A percentile compares a stretch with the other conserved stretches of the same genome.
Evolutionary conservation across 2,888 invertebrate genomes (phyloP).

Genomic region (Boloria selene): DNA sequence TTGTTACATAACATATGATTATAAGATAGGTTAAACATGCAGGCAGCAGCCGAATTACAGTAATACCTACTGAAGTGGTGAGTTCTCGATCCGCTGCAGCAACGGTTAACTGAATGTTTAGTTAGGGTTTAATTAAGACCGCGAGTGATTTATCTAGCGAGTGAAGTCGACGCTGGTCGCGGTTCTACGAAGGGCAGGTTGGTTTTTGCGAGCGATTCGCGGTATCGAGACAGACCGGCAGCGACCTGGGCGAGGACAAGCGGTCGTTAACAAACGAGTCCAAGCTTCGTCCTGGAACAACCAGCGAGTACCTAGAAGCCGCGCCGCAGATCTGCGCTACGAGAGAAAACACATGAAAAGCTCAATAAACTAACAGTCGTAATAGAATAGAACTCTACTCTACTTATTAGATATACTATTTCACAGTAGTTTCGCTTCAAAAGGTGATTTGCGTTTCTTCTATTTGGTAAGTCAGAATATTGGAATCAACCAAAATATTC

Average conservation of each 20-base stretch:
- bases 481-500: too few species aligned
- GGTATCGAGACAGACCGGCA: conserved; percentile 32
- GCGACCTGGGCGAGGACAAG: conserved; percentile 18
- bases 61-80: neutral
- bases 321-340: neutral
- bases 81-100: neutral
- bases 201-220: conserved; percentile 50
- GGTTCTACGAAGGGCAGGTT: conserved; percentile 46
- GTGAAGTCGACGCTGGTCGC: conserved; percentile 35
- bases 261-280: conserved; percentile 37
- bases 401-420: neutral
- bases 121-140: conserved; percentile 58
- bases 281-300: conserved; percentile 27
- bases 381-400: neutral
- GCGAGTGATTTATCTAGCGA: conserved; percentile 55
- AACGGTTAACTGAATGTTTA: neutral
- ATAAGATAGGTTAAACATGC: neutral
- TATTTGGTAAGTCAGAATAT: conserved; percentile 23
- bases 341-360: neutral
- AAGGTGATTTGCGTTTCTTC: conserved; percentile 5
- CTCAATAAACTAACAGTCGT: conserved; percentile 1
- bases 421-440: conserved; percentile 14
- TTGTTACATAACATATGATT: neutral
- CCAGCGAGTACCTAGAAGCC: conserved; percentile 24
- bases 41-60: neutral